Base-by-base conservation (phyloP, 2,113 vertebrate genomes). In the Drymodes brunneopygia region DNA sequence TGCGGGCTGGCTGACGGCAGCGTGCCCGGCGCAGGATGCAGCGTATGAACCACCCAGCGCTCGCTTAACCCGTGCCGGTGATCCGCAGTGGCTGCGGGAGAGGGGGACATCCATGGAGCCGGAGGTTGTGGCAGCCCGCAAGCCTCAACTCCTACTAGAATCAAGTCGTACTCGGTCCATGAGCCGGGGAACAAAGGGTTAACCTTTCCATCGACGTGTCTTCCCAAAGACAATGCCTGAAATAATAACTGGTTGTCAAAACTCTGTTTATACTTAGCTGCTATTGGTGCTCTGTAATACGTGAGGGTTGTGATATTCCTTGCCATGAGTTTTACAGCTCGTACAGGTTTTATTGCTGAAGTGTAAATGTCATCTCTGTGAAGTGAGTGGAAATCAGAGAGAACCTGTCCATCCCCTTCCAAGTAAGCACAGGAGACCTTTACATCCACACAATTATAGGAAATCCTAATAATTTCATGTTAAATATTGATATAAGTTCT, bases 101-200 rank as follows among this genome's bases (percentile, higher is more conserved):
- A 38, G 33, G 16, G 33, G 67, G 38, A 38, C 27, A 28, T 31
- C 21, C 62, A 2, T 2, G 12, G 11, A 3, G 48, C 5, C 47
- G 0, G 7, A 13, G 56, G 28, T 27, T 31, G 1, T 8, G 28
- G 48, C 47, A 2, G 15, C 4, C 7, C 3, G 2, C 38, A 12
- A 58, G 27, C 36, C 48, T 53, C 40, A 0, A 12, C 23, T 35
- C 9, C 19, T 3, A 0, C 7, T 15, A 10, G n/a, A 23, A 50
- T 12, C 15, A 10, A 21, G 9, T 3, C 2, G 0, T 10, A 2
- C 15, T 14, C 2, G 3, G 28, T n/a, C 42, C 23, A 0, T 3
- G 25, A 75, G 31, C 11, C 20, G 1, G 40, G 47, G 22, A 56
- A 25, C 2, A 69, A 87, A 66, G 78, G 10, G 31, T 81, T 87